Evolutionary conservation across 2,113 vertebrate species (phyloP).

Genomic region (Trinectes maculatus): DNA sequence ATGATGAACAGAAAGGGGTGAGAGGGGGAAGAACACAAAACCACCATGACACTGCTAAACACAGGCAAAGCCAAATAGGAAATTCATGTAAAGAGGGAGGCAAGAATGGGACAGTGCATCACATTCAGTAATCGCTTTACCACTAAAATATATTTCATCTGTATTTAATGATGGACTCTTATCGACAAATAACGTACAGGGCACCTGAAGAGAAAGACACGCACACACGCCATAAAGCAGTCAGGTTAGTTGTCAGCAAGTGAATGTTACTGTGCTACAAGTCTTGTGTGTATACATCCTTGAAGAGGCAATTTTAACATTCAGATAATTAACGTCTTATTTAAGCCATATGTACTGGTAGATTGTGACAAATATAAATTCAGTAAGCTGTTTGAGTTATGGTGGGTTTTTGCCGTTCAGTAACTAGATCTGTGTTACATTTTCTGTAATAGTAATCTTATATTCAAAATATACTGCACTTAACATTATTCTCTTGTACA

Average conservation of each 20-base stretch:
- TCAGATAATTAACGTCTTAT: neutral
- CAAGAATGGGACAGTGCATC: slow-evolving; percentile 41
- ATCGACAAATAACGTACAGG: slow-evolving; percentile 26
- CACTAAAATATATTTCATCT: slow-evolving; percentile 47
- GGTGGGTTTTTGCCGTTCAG: neutral
- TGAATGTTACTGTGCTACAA: slow-evolving; percentile 1
- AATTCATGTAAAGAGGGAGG: slow-evolving; percentile 47
- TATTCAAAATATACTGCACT: neutral
- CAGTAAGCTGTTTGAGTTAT: neutral
- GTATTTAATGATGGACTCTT: slow-evolving; percentile 43
- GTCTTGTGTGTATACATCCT: neutral
- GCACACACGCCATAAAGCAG: neutral
- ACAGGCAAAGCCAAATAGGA: slow-evolving; percentile 43
- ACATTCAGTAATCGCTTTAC: slow-evolving; percentile 47
- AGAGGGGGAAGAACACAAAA: too few relatives aligned
- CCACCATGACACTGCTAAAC: too few relatives aligned
- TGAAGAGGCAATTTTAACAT: neutral
- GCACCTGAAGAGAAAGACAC: neutral
- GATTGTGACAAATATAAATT: neutral
- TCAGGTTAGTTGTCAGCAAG: neutral
- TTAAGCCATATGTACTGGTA: neutral
- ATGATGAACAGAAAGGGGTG: too few relatives aligned
- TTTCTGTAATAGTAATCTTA: neutral
- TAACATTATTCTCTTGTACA: neutral
- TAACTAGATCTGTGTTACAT: neutral